Base-by-base conservation (phyloP, 2,113 vertebrate species). In the Corythoichthys intestinalis region DNA sequence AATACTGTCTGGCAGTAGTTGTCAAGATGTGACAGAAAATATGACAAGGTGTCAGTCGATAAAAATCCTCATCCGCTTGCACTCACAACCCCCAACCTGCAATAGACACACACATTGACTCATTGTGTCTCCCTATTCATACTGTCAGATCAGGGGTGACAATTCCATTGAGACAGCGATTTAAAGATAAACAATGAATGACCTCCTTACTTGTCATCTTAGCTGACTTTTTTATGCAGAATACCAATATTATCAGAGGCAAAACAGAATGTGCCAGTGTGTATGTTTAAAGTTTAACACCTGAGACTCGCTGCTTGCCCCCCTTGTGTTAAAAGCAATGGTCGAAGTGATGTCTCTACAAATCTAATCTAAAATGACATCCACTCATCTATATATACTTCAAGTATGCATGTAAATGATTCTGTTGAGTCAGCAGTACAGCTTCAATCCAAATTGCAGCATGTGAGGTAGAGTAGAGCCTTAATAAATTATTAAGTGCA, bases 21-120 rank as follows among this genome's bases (percentile, higher is more conserved):
- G 71, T 81, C 78, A 79, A 57, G 70, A 59, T 75, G 58, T 80
- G 79, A 83, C 76, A 81, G 70, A 63, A 75, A 59, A 57, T 75
- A 76, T 61, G 70, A 83, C 73, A 79, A 73, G 70, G 11, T 74
- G 76, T 77, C 79, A 75, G 78, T 74, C 13, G 39, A 73, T 73
- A 76, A 60, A 70, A 70, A 67, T 73, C 67, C 63, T 76, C 62
- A 63, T 83, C 76, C 72, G 74, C 76, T 76, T 70, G 20, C 75
- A 65, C 41, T 44, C 9, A 73, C 70, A 69, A 37, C 69, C 69
- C 67, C 73, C 68, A 69, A 47, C 64, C 52, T 74, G 69, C 68
- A 72, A 66, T 65, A 73, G 73, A 62, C 65, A 63, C 44, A 6
- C 9, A 4, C 53, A 3, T 9, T 8, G 2, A 12, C 53, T 28